phyloP scores from a whole-genome alignment of 2,797 vertebrate species.

The Channa striata region DNA sequence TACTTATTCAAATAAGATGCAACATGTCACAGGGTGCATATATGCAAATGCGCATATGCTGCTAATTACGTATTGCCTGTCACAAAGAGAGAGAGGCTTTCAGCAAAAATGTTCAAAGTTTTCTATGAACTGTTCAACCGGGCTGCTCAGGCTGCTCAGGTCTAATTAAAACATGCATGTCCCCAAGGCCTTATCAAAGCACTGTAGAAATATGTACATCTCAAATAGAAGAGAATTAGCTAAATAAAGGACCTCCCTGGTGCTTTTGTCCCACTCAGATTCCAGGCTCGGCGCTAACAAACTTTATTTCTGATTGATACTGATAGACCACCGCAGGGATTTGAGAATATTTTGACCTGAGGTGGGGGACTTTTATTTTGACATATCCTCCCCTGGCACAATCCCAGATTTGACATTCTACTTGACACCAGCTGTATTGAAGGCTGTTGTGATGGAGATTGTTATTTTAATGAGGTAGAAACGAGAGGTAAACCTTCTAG shows the following conservation, averaged over 20 bases:
- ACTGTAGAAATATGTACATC: slow-evolving; percentile 80
- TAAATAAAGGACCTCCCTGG: slow-evolving; percentile 79
- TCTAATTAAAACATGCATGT: slow-evolving; percentile 80
- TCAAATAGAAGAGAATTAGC: slow-evolving; percentile 80
- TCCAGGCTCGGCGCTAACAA: slow-evolving; percentile 60
- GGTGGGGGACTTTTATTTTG: slow-evolving; percentile 80
- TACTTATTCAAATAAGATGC: slow-evolving; percentile 82
- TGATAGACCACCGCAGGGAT: slow-evolving; percentile 72
- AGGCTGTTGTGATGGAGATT: slow-evolving; percentile 63
- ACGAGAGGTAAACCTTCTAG: slow-evolving; percentile 73
- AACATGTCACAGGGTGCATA: slow-evolving; percentile 81
- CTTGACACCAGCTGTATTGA: slow-evolving; percentile 71
- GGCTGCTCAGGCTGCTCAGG: slow-evolving; percentile 74
- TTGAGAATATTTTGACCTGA: slow-evolving; percentile 80
- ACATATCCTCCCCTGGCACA: slow-evolving; percentile 78
- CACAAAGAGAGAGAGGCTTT: slow-evolving; percentile 76
- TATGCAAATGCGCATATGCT: slow-evolving; percentile 84
- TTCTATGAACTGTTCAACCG: slow-evolving; percentile 78
- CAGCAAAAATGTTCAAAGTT: slow-evolving; percentile 79
- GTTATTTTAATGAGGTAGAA: slow-evolving; percentile 76
- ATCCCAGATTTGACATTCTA: slow-evolving; percentile 64
- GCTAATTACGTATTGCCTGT: slow-evolving; percentile 83
- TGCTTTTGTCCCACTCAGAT: slow-evolving; percentile 75
- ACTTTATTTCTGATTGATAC: slow-evolving; percentile 79
- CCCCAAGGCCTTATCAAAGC: slow-evolving; percentile 82